phyloP scores from a whole-genome alignment of 2,888 invertebrate genomes.

The Himalopsyche kuldschensis region DNA sequence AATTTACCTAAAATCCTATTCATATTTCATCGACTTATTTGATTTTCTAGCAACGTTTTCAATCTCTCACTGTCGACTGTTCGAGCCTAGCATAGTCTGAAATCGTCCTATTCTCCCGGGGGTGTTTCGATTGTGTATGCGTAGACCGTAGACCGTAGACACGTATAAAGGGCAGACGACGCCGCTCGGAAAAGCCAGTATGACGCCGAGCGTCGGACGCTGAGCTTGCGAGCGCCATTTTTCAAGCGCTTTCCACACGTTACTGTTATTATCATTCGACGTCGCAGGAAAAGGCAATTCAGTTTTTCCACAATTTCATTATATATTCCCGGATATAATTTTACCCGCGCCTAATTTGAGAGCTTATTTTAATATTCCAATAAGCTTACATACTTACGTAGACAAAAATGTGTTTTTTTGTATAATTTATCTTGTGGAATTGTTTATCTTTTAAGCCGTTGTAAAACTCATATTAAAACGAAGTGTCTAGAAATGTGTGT shows the following conservation, averaged over 20 bases:
- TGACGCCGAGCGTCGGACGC: neutral
- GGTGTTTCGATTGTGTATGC: neutral
- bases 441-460: too few species aligned
- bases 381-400: too few species aligned
- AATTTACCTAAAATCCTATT: neutral
- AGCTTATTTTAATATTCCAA: too few species aligned
- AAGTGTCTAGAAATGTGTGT: too few species aligned
- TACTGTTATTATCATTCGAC: neutral
- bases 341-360: neutral
- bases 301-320: neutral
- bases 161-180: neutral
- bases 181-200: neutral
- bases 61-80: neutral
- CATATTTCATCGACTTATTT: neutral
- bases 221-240: neutral
- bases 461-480: too few species aligned
- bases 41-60: neutral
- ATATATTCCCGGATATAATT: neutral
- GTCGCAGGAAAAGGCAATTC: neutral
- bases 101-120: neutral
- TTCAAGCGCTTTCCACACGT: neutral
- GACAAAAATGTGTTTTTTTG: too few species aligned
- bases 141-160: neutral
- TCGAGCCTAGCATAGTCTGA: neutral
- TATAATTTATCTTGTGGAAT: too few species aligned